Conservation (phyloP, 2,888 invertebrate genomes). For the Anarsia innoxiella region DNA sequence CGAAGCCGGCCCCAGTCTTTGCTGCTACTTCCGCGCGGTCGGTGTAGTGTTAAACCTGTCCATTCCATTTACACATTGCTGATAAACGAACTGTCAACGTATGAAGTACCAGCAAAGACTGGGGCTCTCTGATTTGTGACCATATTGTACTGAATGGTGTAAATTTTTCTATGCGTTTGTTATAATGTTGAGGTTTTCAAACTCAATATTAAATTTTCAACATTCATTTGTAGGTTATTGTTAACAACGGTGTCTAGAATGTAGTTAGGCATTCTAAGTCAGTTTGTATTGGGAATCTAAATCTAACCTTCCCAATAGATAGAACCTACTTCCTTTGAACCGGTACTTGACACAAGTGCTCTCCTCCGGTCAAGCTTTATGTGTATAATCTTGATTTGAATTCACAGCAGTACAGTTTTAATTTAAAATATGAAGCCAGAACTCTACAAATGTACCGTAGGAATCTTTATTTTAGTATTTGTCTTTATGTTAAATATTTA, state of each 20-base stretch:
- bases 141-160: conserved; percentile 66
- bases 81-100: too few species aligned
- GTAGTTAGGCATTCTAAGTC: too few species aligned
- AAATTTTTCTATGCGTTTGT: conserved; percentile 72
- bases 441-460: conserved; percentile 46
- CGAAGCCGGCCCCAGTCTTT: conserved; percentile 63
- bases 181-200: conserved; percentile 42
- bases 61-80: conserved; percentile 13
- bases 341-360: conserved; percentile 52
- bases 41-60: conserved; percentile 17
- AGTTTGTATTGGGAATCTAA: too few species aligned
- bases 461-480: conserved; percentile 61
- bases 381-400: conserved; percentile 28
- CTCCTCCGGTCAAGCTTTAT: conserved; percentile 31
- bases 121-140: conserved; percentile 56
- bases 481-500: conserved; percentile 67
- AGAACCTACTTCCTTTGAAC: too few species aligned
- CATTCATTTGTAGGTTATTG: too few species aligned
- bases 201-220: too few species aligned
- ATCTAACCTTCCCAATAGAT: too few species aligned
- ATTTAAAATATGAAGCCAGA: conserved; percentile 33
- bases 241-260: too few species aligned
- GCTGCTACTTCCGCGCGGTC: conserved; percentile 22
- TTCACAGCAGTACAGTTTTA: conserved; percentile 22
- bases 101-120: conserved; percentile 40